These are phyloP conservation scores for Isoperla grammatica DNA, from an alignment of 2,888 invertebrate species.

Conservation along the genomic window DNA sequence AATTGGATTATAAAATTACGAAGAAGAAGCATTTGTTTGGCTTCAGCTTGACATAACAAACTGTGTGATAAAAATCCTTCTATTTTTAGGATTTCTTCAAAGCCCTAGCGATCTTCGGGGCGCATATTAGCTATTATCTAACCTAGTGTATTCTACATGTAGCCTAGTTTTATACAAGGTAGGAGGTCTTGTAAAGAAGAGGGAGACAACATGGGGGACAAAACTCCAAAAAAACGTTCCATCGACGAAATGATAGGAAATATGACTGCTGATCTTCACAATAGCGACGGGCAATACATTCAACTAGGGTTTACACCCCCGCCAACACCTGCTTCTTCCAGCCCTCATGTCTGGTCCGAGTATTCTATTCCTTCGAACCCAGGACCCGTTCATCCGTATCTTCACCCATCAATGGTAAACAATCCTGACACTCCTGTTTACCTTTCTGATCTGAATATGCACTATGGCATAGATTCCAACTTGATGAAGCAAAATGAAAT, in stretches of 20 bases:
- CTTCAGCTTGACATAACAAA: conserved; percentile 2
- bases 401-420: conserved; percentile 15
- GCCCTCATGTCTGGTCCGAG: conserved; percentile 40
- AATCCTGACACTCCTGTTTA: conserved; percentile 19
- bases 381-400: conserved; percentile 9
- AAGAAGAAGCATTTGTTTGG: conserved; percentile 18
- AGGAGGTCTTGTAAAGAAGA: too few species aligned
- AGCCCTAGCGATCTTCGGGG: too few species aligned
- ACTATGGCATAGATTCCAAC: conserved; percentile 21
- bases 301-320: conserved; percentile 49
- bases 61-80: too few species aligned
- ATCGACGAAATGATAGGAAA: conserved; percentile 54
- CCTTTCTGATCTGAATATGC: conserved; percentile 19
- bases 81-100: too few species aligned
- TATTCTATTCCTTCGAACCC: conserved; percentile 30
- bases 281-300: conserved; percentile 51
- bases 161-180: too few species aligned
- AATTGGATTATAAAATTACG: too few species aligned
- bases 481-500: conserved; percentile 19
- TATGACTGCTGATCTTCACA: conserved; percentile 53
- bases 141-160: too few species aligned
- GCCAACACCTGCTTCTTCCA: conserved; percentile 34
- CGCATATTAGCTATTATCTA: too few species aligned
- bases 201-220: too few species aligned
- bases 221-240: conserved; percentile 23